Percentiles rank a stretch among this genome's conserved stretches.
Evolutionary conservation across 2,113 vertebrate genomes (phyloP).

Genomic region (Labrus mixtus): DNA sequence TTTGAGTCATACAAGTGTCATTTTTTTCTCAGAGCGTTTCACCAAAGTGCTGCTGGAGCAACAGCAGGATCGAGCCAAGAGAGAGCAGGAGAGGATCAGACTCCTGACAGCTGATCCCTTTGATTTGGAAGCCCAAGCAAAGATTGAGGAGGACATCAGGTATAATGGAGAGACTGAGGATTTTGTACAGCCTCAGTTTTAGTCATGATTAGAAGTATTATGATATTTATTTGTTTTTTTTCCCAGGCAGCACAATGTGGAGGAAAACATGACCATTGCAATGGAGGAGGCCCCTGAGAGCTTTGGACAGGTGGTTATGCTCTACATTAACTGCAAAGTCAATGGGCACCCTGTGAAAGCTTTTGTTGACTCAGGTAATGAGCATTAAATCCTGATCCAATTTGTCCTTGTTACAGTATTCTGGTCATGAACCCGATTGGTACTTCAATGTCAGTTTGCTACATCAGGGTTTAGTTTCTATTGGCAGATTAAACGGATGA

Average conservation of each 20-base stretch:
- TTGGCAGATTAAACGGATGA: not conserved
- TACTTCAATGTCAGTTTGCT: slow-evolving; percentile 2
- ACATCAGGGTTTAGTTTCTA: not conserved
- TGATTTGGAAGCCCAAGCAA: slow-evolving; percentile 98
- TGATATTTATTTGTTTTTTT: slow-evolving; percentile 18
- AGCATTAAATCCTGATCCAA: slow-evolving; percentile 20
- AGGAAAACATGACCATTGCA: slow-evolving; percentile 99
- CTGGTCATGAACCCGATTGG: not conserved
- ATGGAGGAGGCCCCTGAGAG: slow-evolving; percentile 99
- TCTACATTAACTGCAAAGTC: slow-evolving; percentile 99
- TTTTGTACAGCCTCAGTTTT: not conserved
- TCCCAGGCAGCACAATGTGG: slow-evolving; percentile 97
- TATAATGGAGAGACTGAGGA: slow-evolving; percentile 57
- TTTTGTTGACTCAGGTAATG: slow-evolving; percentile 97
- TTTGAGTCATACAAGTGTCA: not conserved
- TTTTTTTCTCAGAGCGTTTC: slow-evolving; percentile 88
- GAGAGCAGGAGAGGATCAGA: slow-evolving; percentile 95
- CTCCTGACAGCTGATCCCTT: slow-evolving; percentile 97
- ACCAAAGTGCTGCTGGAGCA: slow-evolving; percentile 94
- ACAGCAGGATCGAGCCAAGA: slow-evolving; percentile 93
- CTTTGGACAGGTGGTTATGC: slow-evolving; percentile 99
- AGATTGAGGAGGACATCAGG: slow-evolving; percentile 99
- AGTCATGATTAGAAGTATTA: too few species aligned
- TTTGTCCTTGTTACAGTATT: slow-evolving; percentile 4
- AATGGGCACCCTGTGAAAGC: slow-evolving; percentile 98